These are phyloP conservation scores for Trichomycterus rosablanca DNA, from an alignment of 2,113 vertebrate genomes.

Conservation along the genomic window DNA sequence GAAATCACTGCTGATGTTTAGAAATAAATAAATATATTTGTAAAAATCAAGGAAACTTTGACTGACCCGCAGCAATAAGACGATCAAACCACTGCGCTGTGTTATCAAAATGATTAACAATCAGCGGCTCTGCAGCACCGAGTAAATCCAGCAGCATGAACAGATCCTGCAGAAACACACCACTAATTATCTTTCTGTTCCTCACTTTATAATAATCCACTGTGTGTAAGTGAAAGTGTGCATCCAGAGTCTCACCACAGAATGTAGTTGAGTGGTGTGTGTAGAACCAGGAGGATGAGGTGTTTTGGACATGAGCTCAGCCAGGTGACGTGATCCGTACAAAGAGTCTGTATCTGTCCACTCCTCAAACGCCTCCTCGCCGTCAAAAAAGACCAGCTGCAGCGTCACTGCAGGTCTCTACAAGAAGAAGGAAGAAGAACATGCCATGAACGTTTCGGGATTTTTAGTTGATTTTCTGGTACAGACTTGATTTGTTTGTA, in stretches of 20 bases:
- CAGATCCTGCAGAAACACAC: constrained; percentile 69
- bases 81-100: constrained; percentile 82
- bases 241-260: constrained; percentile 76
- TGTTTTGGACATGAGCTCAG: constrained; percentile 68
- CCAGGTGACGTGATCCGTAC: constrained; percentile 84
- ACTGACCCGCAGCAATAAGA: constrained; percentile 74
- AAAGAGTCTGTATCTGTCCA: constrained; percentile 83
- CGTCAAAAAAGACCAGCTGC: constrained; percentile 85
- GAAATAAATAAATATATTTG: no score
- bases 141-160: constrained; percentile 85
- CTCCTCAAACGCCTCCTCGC: constrained; percentile 80
- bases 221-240: not conserved
- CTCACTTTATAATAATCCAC: not conserved
- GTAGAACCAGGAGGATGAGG: constrained; percentile 55
- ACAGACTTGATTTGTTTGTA: no score
- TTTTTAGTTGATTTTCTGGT: no score
- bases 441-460: not conserved
- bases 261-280: constrained; percentile 65
- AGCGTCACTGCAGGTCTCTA: constrained; percentile 69
- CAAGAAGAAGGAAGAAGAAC: not conserved
- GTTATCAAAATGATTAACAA: constrained; percentile 82
- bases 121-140: constrained; percentile 71
- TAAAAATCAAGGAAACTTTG: no score
- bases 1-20: no score
- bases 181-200: no score